These are phyloP conservation scores for Drosophila kokeensis DNA, from an alignment of 2,888 invertebrate species.

Conservation along the genomic window DNA sequence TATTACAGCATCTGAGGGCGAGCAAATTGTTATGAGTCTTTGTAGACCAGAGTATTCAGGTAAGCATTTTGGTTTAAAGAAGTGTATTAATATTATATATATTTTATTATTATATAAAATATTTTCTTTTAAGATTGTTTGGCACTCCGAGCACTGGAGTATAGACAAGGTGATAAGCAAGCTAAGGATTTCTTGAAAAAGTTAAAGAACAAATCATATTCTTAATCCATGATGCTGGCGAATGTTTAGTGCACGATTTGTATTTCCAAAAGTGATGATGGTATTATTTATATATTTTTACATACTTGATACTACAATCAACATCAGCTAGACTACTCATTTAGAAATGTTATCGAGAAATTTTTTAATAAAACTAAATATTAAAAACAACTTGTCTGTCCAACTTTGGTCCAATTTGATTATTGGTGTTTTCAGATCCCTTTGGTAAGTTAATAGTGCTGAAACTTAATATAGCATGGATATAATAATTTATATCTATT, in stretches of 20 bases:
- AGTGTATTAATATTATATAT: neutral
- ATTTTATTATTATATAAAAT: no score
- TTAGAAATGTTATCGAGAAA: constrained; percentile 14
- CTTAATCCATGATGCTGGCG: constrained; percentile 27
- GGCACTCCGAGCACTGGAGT: constrained; percentile 89
- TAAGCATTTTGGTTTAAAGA: constrained; percentile 76
- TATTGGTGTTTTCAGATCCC: neutral
- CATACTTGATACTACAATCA: constrained; percentile 16
- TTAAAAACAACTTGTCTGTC: neutral
- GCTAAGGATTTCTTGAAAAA: constrained; percentile 95
- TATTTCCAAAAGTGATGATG: constrained; percentile 30
- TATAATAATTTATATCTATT: no score
- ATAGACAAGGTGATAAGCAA: constrained; percentile 93
- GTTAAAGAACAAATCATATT: constrained; percentile 88
- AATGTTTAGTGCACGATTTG: constrained; percentile 15
- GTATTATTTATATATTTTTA: constrained; percentile 40
- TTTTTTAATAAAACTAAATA: constrained; percentile 1
- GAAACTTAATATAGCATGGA: neutral
- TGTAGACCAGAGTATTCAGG: constrained; percentile 89
- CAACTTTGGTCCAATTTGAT: neutral
- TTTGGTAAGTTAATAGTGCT: neutral
- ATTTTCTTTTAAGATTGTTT: constrained; percentile 68
- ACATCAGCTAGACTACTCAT: constrained; percentile 33
- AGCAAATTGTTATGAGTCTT: constrained; percentile 91
- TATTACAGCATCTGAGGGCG: constrained; percentile 88